Conservation (phyloP, 2,797 vertebrate genomes). For the Lepus oiostolus region DNA sequence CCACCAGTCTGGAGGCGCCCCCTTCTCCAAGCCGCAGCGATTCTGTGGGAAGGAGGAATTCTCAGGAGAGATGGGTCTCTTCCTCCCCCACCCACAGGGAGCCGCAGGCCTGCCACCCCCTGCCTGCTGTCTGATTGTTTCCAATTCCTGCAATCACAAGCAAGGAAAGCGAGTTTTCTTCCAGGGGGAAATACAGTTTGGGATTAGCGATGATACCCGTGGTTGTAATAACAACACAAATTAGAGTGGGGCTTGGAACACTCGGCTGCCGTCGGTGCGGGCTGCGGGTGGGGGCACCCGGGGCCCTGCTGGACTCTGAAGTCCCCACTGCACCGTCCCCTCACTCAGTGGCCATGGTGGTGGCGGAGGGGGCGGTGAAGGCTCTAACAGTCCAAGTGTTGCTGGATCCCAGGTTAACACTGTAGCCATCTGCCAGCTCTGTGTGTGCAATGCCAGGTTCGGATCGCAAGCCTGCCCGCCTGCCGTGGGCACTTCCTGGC, state of each 20-base stretch:
- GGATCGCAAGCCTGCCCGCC: not conserved
- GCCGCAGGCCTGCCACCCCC: not conserved
- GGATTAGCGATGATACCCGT: slow-evolving; percentile 61
- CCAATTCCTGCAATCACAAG: slow-evolving; percentile 71
- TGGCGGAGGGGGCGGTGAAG: not conserved
- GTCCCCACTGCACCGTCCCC: not conserved
- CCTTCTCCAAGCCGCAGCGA: no score
- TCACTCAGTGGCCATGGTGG: no score
- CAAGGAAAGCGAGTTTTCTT: slow-evolving; percentile 39
- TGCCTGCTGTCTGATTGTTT: slow-evolving; percentile 67
- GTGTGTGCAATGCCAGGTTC: not conserved
- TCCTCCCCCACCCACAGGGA: not conserved
- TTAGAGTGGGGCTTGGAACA: slow-evolving; percentile 9
- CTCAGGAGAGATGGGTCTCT: not conserved
- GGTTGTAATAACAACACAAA: slow-evolving; percentile 34
- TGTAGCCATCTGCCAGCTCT: not conserved
- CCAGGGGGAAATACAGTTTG: slow-evolving; percentile 43
- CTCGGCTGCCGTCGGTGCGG: no score
- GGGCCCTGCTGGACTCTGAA: not conserved
- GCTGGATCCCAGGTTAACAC: not conserved
- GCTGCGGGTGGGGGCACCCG: not conserved
- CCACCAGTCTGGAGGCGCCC: not conserved
- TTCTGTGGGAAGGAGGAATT: not conserved
- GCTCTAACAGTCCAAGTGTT: no score
- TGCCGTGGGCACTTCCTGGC: not conserved